phyloP scores from a whole-genome alignment of 2,888 invertebrate genomes.

The Achlya flavicornis region DNA sequence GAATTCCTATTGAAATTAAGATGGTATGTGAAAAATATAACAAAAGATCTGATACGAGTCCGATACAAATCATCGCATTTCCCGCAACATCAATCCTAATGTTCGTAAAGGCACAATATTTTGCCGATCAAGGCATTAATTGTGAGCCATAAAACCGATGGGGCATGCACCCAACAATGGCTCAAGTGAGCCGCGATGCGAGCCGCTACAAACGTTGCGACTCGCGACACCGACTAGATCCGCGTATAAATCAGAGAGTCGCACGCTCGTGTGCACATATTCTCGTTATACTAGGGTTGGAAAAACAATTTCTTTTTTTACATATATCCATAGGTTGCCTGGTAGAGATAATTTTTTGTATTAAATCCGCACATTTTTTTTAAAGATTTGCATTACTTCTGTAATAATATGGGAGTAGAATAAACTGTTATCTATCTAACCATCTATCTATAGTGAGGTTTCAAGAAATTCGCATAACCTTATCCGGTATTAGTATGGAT shows the following conservation, averaged over 20 bases:
- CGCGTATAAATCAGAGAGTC: conserved; percentile 66
- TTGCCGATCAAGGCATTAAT: conserved; percentile 68
- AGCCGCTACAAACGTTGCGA: conserved; percentile 60
- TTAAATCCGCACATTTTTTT: too few species aligned
- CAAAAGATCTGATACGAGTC: too few species aligned
- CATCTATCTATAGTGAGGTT: too few species aligned
- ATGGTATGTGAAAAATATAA: too few species aligned
- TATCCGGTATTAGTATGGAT: too few species aligned
- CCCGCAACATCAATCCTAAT: conserved; percentile 35
- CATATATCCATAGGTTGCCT: too few species aligned
- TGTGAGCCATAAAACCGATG: conserved; percentile 72
- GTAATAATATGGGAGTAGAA: too few species aligned
- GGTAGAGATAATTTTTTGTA: too few species aligned
- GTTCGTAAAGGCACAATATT: conserved; percentile 56
- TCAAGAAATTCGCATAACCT: too few species aligned
- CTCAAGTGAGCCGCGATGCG: conserved; percentile 58
- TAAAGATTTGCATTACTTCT: too few species aligned
- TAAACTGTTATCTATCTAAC: too few species aligned
- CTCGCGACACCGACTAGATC: conserved; percentile 48
- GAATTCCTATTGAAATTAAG: too few species aligned
- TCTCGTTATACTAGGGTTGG: conserved; percentile 42
- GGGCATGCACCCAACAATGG: conserved; percentile 54
- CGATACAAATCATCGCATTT: conserved; percentile 10
- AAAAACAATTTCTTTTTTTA: conserved; percentile 21
- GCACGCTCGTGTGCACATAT: conserved; percentile 65